Evolutionary conservation across 2,113 vertebrate species (phyloP), one percentile per base, ranked within the genome.

Genomic region (Hemicordylus capensis): DNA sequence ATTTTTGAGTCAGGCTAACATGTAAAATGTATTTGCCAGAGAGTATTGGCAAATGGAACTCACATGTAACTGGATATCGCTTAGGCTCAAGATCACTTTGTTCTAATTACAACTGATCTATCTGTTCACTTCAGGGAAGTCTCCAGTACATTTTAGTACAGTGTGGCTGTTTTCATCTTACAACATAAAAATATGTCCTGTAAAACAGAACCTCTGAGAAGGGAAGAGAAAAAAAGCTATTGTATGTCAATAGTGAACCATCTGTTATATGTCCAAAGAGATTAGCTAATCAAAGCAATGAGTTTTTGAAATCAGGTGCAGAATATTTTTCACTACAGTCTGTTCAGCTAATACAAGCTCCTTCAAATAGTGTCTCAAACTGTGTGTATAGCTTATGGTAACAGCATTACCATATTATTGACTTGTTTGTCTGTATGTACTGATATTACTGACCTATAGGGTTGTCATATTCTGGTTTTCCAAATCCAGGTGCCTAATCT

Each of bases 101-200:
- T 85, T 94, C 81, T 93, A 90, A 93, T 88, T 88, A 89, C 69
- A 85, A 85, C 79, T 90, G 88, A 89, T 90, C 83, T 91, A 93
- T 95, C 93, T 91, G 63, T 81, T 94, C 76, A 86, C 86, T 93
- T 90, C 88, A 88, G 46, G 84, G 67, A 81, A 85, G 63, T 84
- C 88, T 85, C 85, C 56, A 66, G 83, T 81, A 88, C 39, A 74
- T 37, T 81, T 37, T 75, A 88, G 59, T 93, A 84, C 81, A 90
- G 87, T 11, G 28, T 44, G 56, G 24, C 79, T 90, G 28, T 78
- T 80, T 85, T 88, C 72, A 76, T 75, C 84, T 86, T 61, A 83
- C 67, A 88, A 34, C 0, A 0, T 4, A 37, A 81, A n/a, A 75
- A 90, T 74, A 81, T 88, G 82, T 11, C 22, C 17, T 88, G 87